Base-by-base conservation (phyloP, 92 coral and sea anemone species). In the Phenganax stokvisi region DNA sequence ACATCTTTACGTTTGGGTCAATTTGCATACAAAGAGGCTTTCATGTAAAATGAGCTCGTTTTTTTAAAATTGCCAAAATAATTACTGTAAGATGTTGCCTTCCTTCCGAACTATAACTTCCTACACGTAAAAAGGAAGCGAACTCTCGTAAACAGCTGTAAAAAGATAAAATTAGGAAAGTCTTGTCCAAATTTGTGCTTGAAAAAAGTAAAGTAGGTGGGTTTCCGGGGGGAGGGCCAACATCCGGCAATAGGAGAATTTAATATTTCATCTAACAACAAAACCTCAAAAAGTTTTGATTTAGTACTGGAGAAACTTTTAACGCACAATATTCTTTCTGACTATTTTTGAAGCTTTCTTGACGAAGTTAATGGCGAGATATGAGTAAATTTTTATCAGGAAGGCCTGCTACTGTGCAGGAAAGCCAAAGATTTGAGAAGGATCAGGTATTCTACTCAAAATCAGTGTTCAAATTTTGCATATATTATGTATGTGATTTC, bases 401-500 rank as follows among this genome's bases (percentile, higher is more conserved):
- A 78, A 91, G 85, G 76, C 96, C 92, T 52, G 87, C 89, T 20
- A 75, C 86, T 47, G 78, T 80, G 25, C 90, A 88, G 61, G 97
- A 93, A 69, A 86, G 93, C 63, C 97, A 93, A 74, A 93, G 86
- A 57, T 88, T 93, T 15, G 97, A 93, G 72, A 92, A 85, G 80
- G 97, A 93, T 51, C 96, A 91, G 91, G 97, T 93, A 60, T 53
- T 84, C 17, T 51, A 28, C 28, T 61, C 7, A 13, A 17, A 27
- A 30, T 66, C 0, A 66, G 51, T 1, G 16, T 66, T 30, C 10
- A 66, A 25, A 66, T 66, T 51, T 12, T 25, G 31, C 15, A 66
- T 66, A 27, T 66, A 9, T 3, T 8, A 29, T 29, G 67, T 1
- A 15, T 17, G 20, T 61, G 67, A 37, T 61, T 61, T 15, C 67